Base-by-base conservation (phyloP, 1,140 invertebrate species). In the Caerostris darwini region DNA sequence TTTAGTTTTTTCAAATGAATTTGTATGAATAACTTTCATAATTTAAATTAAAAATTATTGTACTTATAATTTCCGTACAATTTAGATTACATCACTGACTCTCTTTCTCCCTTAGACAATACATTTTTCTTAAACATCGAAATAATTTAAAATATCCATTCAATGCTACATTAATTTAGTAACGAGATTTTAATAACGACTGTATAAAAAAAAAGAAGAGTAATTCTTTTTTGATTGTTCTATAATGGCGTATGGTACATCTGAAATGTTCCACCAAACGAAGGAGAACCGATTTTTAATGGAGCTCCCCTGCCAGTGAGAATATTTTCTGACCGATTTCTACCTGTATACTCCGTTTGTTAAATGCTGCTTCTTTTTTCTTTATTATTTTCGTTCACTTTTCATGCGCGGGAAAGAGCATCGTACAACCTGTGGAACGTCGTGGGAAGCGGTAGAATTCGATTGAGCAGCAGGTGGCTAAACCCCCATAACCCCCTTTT, bases 281-380 rank as follows among this genome's bases (percentile, higher is more conserved):
- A 12, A 14, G 71, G 53, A 3, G 34, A 64, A 64, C 61, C 12
- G 34, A 77, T 50, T 77, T 77, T 77, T 77, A 77, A 77, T 77
- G 71, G 71, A 50, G 71, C 71, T 77, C 71, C 71, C 71, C 71
- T 77, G 71, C 71, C 71, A 77, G 71, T 77, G 71, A 77, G 71
- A 77, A 77, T 77, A 12, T 77, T 77, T 50, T 77, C 50, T 50
- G 71, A 34, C 34, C 12, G 34, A 34, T 50, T 77, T 50, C 34
- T 77, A 14, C 71, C 12, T 77, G 12, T 34, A 12, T 77, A 53
- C 34, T 50, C 19, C 71, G 19, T 12, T 34, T 34, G 34, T 34
- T 19, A 34, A 6, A 34, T 10, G 19, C 34, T 8, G 19, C 6
- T 19, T 34, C 8, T 77, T 77, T 50, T 77, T 77, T 77, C 12